Evolutionary conservation across 2,113 vertebrate species (phyloP), one percentile per base, ranked within the genome.

Genomic region (Microtus montanus): DNA sequence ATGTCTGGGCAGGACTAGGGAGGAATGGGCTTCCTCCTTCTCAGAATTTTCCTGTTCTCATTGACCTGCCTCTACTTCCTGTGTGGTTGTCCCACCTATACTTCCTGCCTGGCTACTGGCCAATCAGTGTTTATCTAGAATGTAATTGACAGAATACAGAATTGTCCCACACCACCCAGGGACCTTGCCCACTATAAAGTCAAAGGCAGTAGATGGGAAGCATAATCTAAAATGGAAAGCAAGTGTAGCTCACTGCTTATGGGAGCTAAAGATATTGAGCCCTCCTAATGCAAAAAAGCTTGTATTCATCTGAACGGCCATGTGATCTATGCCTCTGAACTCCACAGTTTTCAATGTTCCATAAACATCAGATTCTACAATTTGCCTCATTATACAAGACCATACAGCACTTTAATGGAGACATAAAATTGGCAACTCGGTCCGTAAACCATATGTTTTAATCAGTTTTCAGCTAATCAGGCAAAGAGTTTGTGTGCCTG

Each of bases 391-490:
- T 92, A 41, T 64, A 86, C 64, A 82, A 96, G 75, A 33, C 44
- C 75, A n/a, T 85, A 20, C 11, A 77, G 83, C 44, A 87, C 3
- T 92, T 96, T 89, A 91, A 91, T 84, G 26, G 44, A 96, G 96
- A 94, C 78, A 64, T 20, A 90, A 74, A 97, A 74, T 66, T 66
- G 89, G 77, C 14, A 94, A 35, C 22, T 95, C 70, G 3, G 41
- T 82, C 54, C 78, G 96, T 96, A 85, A 93, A 74, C 30, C 93
- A 77, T 70, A 93, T 20, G 47, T 94, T 97, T 93, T 95, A 97
- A 95, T 86, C 80, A 96, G 96, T 83, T 24, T 97, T 83, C 78
- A 98, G 89, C 90, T 95, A 92, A 93, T 96, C 91, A 94, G 78
- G 24, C 85, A 89, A 87, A 89, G 9, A 15, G 8, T 95, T 97